Conservation (phyloP, 1,140 invertebrate species). For the Bombus turneri region DNA sequence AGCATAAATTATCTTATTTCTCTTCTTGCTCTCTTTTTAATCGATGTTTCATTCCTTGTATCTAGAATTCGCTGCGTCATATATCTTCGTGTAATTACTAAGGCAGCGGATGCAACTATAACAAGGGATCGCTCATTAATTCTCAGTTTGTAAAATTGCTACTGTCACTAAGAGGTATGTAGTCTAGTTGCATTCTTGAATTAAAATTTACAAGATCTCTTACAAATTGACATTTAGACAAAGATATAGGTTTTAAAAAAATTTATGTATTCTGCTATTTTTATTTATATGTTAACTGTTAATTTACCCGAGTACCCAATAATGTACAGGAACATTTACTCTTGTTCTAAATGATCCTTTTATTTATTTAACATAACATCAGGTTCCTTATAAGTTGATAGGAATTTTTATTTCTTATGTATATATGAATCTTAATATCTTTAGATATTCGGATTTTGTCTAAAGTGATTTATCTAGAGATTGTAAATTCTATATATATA, state of each 20-base stretch:
- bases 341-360: not conserved
- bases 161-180: not conserved
- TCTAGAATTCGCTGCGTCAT: slow-evolving; percentile 1
- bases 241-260: not conserved
- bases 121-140: slow-evolving; percentile 12
- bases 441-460: no score
- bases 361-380: not conserved
- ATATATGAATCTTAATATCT: no score
- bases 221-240: not conserved
- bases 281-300: not conserved
- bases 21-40: not conserved
- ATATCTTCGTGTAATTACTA: slow-evolving; percentile 32
- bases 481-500: no score
- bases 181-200: not conserved
- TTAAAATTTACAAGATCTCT: not conserved
- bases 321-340: no score
- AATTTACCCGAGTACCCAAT: no score
- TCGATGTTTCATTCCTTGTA: not conserved
- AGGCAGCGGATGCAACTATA: not conserved
- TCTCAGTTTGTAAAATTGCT: slow-evolving; percentile 28
- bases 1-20: not conserved
- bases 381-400: not conserved
- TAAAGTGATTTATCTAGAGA: no score
- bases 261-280: not conserved
- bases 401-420: no score